These are phyloP conservation scores for Amphiprion clarkii DNA, from an alignment of 2,797 vertebrate genomes.

Conservation along the genomic window DNA sequence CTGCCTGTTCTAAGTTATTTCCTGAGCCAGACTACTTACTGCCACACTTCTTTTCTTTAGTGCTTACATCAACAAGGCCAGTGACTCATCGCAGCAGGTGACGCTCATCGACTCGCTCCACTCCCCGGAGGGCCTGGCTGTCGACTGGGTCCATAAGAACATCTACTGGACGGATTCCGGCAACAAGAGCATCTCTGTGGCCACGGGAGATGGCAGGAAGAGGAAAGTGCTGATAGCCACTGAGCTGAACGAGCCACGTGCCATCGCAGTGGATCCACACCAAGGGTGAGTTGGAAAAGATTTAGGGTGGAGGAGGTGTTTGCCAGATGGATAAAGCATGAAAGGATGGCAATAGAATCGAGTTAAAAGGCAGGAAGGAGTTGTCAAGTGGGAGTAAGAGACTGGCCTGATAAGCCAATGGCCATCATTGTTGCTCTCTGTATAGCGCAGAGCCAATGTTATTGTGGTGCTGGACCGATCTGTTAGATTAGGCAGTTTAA, in stretches of 20 bases:
- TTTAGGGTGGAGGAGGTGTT: constrained; percentile 5
- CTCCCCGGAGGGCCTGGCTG: constrained; percentile 95
- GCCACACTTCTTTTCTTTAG: constrained; percentile 71
- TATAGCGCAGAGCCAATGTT: not conserved
- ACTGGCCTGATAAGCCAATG: not conserved
- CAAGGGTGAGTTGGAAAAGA: constrained; percentile 87
- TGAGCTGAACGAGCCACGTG: constrained; percentile 93
- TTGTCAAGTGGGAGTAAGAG: not conserved
- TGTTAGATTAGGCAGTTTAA: constrained; percentile 28
- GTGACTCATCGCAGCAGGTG: constrained; percentile 90
- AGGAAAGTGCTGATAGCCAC: constrained; percentile 92
- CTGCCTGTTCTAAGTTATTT: not conserved
- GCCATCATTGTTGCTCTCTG: not conserved
- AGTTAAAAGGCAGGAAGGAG: not conserved
- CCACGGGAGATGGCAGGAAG: constrained; percentile 91
- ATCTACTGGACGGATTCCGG: constrained; percentile 99
- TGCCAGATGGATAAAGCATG: constrained; percentile 8
- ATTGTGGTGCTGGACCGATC: not conserved
- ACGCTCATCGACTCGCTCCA: constrained; percentile 92
- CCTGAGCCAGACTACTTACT: not conserved
- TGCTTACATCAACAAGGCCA: constrained; percentile 96
- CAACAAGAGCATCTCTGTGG: constrained; percentile 96
- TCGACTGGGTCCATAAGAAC: constrained; percentile 98
- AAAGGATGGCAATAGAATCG: constrained; percentile 4
- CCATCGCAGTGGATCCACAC: constrained; percentile 95